Evolutionary conservation across 2,113 vertebrate genomes (phyloP).

Genomic region (Microtus richardsoni): DNA sequence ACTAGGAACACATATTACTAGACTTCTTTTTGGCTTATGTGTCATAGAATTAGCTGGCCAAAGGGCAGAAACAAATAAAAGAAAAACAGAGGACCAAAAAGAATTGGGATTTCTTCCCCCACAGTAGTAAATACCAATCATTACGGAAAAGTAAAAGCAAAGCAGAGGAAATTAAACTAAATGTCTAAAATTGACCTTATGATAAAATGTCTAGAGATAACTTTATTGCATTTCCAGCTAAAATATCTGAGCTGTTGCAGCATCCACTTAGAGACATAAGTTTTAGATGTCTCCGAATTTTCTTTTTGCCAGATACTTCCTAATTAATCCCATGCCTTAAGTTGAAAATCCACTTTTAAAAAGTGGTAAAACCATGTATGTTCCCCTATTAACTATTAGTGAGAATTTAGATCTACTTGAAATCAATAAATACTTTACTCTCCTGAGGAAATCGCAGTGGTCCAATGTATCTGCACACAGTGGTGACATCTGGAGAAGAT

Average conservation of each 20-base stretch:
- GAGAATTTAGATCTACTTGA: neutral
- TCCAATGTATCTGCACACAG: neutral
- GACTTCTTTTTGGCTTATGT: neutral
- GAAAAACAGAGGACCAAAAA: neutral
- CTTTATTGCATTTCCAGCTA: neutral
- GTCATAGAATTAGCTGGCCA: no score
- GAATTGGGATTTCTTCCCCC: neutral
- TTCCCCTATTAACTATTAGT: neutral
- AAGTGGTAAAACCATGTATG: neutral
- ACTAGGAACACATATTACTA: neutral
- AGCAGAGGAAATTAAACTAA: neutral
- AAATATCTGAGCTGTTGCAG: neutral
- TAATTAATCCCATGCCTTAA: neutral
- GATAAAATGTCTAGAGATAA: neutral
- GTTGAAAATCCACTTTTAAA: neutral
- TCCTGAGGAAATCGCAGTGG: neutral
- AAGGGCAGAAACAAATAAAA: no score
- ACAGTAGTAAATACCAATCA: neutral
- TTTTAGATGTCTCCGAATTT: neutral
- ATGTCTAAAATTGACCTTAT: neutral
- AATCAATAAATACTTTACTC: neutral
- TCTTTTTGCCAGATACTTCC: neutral
- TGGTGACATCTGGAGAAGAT: neutral
- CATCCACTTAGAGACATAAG: neutral
- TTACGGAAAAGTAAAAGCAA: neutral